These are phyloP conservation scores for Gallinago media DNA, from an alignment of 2,113 vertebrate species.

Conservation along the genomic window DNA sequence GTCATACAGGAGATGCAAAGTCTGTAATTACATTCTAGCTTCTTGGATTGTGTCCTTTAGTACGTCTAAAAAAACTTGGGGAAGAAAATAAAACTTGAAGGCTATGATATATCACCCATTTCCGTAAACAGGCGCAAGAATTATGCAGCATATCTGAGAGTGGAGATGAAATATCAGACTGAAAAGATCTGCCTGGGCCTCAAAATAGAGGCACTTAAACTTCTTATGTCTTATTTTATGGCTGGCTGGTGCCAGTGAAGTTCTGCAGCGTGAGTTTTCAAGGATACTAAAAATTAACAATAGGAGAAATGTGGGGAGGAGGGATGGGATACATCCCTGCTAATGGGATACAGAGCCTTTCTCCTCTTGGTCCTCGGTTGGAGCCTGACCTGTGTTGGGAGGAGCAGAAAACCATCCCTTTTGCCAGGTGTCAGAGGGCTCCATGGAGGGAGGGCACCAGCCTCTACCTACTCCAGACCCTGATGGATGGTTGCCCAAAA, in stretches of 20 bases:
- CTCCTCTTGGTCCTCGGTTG: neutral
- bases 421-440: neutral
- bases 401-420: neutral
- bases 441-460: neutral
- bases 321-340: neutral
- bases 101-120: constrained; percentile 42
- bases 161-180: constrained; percentile 35
- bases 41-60: constrained; percentile 69
- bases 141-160: neutral
- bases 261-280: constrained; percentile 55
- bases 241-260: constrained; percentile 55
- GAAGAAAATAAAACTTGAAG: constrained; percentile 68
- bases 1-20: constrained; percentile 75
- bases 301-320: constrained; percentile 10
- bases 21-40: constrained; percentile 77
- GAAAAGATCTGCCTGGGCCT: constrained; percentile 36
- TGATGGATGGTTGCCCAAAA: neutral
- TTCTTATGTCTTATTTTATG: constrained; percentile 67
- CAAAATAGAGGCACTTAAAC: constrained; percentile 55
- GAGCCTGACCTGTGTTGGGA: constrained; percentile 10
- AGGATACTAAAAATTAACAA: constrained; percentile 61
- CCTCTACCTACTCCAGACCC: neutral
- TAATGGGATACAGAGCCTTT: constrained; percentile 44
- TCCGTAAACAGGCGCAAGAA: constrained; percentile 30
- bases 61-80: constrained; percentile 60